Evolutionary conservation across 2,113 vertebrate genomes (phyloP).

Genomic region (Vombatus ursinus): DNA sequence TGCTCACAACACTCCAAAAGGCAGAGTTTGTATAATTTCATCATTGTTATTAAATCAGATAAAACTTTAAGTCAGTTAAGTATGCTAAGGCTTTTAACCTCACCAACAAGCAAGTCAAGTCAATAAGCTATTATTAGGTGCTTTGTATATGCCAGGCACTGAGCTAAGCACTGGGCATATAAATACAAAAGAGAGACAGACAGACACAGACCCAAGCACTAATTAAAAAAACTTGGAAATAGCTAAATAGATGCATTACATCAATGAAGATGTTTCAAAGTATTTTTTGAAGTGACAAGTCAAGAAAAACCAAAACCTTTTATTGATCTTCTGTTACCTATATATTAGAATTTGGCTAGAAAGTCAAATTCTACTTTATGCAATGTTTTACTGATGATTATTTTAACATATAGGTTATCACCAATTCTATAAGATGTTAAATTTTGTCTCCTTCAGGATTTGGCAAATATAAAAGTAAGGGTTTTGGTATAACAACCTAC

Average conservation of each 20-base stretch:
- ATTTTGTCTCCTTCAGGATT: background rate
- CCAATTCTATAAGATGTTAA: background rate
- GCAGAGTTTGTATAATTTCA: background rate
- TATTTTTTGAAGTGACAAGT: slow-evolving; percentile 5
- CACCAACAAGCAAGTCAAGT: background rate
- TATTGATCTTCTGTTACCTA: background rate
- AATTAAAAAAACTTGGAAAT: slow-evolving; percentile 9
- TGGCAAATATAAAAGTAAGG: background rate
- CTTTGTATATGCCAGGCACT: background rate
- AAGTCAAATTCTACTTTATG: background rate
- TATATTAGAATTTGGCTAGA: background rate
- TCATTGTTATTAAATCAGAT: slow-evolving; percentile 23
- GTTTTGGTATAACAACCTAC: background rate
- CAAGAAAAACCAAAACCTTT: background rate
- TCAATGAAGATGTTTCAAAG: slow-evolving; percentile 29
- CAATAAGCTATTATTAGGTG: background rate
- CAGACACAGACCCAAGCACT: background rate
- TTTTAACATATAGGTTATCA: background rate
- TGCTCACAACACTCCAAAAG: background rate
- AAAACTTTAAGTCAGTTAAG: background rate
- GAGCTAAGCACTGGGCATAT: background rate
- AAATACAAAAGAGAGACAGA: too few species aligned
- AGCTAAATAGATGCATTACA: background rate
- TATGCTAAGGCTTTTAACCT: background rate
- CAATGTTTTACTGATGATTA: background rate